phyloP scores from a whole-genome alignment of 92 coral and sea anemone genomes.

The Isaurus tuberculatus region DNA sequence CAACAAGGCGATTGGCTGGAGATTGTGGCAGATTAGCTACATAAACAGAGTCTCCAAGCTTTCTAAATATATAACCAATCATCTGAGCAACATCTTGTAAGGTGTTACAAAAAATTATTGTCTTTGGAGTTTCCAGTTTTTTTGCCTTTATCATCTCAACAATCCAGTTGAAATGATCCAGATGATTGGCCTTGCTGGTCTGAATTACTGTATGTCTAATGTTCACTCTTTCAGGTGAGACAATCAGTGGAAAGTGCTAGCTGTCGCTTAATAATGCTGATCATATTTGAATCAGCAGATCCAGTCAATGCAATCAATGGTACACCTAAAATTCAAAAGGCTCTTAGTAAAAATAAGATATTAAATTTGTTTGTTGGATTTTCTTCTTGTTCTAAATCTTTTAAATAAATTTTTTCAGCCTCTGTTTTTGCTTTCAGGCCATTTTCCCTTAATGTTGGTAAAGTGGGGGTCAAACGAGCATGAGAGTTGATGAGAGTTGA shows the following conservation, averaged over 20 bases:
- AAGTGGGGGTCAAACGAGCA: no score
- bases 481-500: no score
- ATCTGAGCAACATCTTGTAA: conserved; percentile 2
- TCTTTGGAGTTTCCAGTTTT: background rate
- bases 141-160: background rate
- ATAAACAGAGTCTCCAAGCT: background rate
- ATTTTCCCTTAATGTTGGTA: no score
- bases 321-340: background rate
- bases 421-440: background rate
- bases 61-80: background rate
- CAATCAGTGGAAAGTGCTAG: conserved; percentile 1
- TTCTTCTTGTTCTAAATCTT: background rate
- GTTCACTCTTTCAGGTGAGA: conserved; percentile 5
- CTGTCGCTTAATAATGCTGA: conserved; percentile 6
- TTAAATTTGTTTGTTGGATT: no score
- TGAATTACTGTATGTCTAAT: background rate
- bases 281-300: background rate
- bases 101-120: background rate
- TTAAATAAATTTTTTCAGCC: background rate
- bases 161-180: conserved; percentile 7
- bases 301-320: conserved; percentile 15
- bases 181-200: background rate
- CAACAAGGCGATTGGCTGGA: conserved; percentile 16
- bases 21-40: background rate
- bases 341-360: background rate